Conservation (phyloP, 2,113 vertebrate species). For the Zapornia atra region DNA sequence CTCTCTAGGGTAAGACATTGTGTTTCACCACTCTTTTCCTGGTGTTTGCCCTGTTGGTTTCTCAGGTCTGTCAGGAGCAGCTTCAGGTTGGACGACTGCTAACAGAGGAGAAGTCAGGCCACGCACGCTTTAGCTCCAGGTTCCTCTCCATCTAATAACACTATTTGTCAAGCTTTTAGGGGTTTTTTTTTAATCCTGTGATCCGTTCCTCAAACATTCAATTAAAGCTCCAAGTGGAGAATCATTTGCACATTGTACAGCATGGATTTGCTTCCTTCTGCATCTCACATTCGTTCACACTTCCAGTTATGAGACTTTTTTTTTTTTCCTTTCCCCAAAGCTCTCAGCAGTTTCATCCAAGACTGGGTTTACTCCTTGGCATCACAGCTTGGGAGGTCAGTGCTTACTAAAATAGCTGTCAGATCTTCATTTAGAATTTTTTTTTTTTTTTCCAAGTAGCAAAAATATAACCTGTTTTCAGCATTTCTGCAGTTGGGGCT, state of each 20-base stretch:
- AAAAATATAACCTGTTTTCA: neutral
- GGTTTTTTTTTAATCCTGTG: constrained; percentile 31
- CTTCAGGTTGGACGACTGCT: constrained; percentile 9
- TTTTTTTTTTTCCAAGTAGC: neutral
- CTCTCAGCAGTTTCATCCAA: constrained; percentile 4
- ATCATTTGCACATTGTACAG: constrained; percentile 46
- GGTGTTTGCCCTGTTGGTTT: constrained; percentile 33
- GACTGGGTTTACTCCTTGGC: neutral
- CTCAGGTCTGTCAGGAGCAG: constrained; percentile 34
- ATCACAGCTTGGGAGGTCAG: neutral
- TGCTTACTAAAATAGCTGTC: neutral
- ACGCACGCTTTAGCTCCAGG: neutral
- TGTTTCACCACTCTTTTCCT: neutral
- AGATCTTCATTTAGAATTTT: neutral
- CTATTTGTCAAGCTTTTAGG: constrained; percentile 57
- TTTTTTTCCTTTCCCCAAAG: neutral
- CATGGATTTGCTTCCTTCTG: constrained; percentile 36
- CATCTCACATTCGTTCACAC: neutral
- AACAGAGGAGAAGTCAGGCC: constrained; percentile 9
- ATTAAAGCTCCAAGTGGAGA: constrained; percentile 56
- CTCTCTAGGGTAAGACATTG: neutral
- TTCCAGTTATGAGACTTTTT: neutral
- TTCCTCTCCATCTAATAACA: constrained; percentile 47
- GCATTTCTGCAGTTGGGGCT: neutral
- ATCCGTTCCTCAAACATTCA: constrained; percentile 56